Percentiles rank a stretch among this genome's conserved stretches.
Conservation (phyloP, 2,113 vertebrate genomes). For the Castor canadensis region DNA sequence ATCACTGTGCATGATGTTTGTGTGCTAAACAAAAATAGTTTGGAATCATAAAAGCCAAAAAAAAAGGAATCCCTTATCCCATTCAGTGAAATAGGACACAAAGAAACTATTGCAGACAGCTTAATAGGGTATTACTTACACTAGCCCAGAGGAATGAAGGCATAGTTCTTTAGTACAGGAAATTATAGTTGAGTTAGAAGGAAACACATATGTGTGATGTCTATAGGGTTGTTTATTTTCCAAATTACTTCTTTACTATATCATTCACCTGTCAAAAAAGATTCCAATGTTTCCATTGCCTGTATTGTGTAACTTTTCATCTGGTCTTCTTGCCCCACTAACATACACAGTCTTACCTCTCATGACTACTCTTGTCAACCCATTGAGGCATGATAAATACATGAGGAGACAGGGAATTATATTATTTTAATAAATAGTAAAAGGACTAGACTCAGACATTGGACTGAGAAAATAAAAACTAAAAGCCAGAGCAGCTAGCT, state of each 20-base stretch:
- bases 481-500: too few species aligned
- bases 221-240: neutral
- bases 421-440: too few species aligned
- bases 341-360: neutral
- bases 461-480: too few species aligned
- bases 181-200: neutral
- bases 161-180: neutral
- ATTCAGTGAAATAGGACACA: neutral
- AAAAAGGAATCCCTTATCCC: neutral
- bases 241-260: neutral
- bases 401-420: too few species aligned
- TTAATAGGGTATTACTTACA: neutral
- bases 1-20: neutral
- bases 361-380: neutral
- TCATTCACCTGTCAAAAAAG: neutral
- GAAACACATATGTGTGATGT: neutral
- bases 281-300: neutral
- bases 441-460: too few species aligned
- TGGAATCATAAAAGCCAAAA: neutral
- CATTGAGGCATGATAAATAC: too few species aligned
- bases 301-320: neutral
- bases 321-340: neutral
- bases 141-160: neutral
- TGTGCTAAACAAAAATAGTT: neutral
- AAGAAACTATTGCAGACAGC: neutral